Base-by-base conservation (phyloP, 2,888 invertebrate genomes). In the Venustoraphidia nigricollis region DNA sequence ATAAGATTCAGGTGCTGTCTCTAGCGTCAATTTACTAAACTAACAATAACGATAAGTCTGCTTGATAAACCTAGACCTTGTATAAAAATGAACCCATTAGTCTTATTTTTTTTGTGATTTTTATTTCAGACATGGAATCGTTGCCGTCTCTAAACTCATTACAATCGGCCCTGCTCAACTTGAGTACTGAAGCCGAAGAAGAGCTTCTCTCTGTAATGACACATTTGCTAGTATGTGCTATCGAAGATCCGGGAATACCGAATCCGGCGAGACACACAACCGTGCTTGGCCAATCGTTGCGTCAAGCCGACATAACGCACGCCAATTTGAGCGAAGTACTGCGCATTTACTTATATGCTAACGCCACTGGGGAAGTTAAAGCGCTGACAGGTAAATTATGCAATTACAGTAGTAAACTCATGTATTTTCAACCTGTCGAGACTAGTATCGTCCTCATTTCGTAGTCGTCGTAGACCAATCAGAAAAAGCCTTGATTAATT, bases 241-340 rank as follows among this genome's bases (percentile, higher is more conserved):
- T 94, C 47, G 92, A 92, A 68, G 94, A 95, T 73, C 94, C 83
- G 3, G 93, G 90, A 1, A 89, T 91, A 51, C 89, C 90, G 0
- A 89, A 90, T 66, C 89, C 90, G 0, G 87, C 87, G 0, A 73
- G 90, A 1, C 91, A 93, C 60, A 86, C 91, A 1, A 95, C 94
- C 0, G 76, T 88, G 8, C 72, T 95, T 3, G 93, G 93, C 0
- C 93, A 95, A 66, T 91, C 91, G 52, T 75, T 96, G 44, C 76
- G 88, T 2, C 81, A 82, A 57, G 87, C 94, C 53, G 93, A 93
- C 50, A 85, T 96, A 45, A 93, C 90, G 1, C 89, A 91, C 50
- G 81, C 84, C 17, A 94, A 93, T 63, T 75, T 96, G 13, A 89
- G 91, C 50, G 96, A 96, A 65, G 83, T 96, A 46, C 69, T 97